Conservation (phyloP, 2,113 vertebrate species). For the Scalopus aquaticus region DNA sequence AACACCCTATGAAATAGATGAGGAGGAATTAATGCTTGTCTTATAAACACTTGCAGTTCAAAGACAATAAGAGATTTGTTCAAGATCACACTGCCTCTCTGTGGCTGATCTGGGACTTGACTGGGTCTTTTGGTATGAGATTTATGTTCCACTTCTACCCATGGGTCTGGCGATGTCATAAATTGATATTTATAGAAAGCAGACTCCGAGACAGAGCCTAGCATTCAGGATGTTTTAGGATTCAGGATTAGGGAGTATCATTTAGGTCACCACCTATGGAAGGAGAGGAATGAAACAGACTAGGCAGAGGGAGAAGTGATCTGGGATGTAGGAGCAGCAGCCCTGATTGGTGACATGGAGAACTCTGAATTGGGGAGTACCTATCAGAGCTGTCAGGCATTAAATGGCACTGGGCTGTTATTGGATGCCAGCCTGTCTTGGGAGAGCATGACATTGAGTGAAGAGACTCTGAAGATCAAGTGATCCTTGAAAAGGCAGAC, state of each 20-base stretch:
- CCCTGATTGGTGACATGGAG: rapidly evolving
- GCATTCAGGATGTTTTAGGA: neutral
- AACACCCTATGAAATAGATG: neutral
- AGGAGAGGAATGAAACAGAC: neutral
- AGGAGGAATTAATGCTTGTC: neutral
- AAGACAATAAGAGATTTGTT: neutral
- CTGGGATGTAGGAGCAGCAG: neutral
- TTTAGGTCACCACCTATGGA: neutral
- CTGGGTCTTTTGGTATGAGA: neutral
- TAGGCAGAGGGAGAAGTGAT: neutral
- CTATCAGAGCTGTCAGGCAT: neutral
- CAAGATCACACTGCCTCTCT: conserved; percentile 19
- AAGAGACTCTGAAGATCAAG: neutral
- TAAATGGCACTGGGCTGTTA: neutral
- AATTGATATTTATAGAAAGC: neutral
- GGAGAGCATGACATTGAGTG: neutral
- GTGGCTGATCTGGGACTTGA: neutral
- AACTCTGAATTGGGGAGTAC: neutral
- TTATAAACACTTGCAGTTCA: neutral
- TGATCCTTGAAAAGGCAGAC: neutral
- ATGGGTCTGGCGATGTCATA: neutral
- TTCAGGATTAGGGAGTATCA: neutral
- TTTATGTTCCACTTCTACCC: neutral
- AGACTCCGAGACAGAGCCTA: neutral
- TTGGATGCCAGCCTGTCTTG: neutral